Percentiles rank a stretch among this genome's conserved stretches.
Conservation (phyloP, 2,113 vertebrate species). For the Periophthalmus modestus region DNA sequence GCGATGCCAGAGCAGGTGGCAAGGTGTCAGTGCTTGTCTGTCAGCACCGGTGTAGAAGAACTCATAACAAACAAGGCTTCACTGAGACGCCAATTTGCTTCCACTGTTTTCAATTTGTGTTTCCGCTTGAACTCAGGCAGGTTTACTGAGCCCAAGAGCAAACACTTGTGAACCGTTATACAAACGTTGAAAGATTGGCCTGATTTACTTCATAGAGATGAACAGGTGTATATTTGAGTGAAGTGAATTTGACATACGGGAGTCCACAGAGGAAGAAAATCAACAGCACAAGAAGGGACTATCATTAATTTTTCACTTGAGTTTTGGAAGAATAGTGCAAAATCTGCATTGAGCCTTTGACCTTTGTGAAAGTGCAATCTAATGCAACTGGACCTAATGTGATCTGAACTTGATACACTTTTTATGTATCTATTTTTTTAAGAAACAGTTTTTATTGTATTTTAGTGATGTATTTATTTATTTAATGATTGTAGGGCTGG, state of each 20-base stretch:
- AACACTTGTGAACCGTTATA: constrained; percentile 22
- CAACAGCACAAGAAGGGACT: background rate
- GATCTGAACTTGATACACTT: too few relatives aligned
- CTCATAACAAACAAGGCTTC: constrained; percentile 44
- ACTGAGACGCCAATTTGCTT: constrained; percentile 53
- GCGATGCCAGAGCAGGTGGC: constrained; percentile 44
- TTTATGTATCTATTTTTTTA: too few relatives aligned
- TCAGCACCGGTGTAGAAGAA: constrained; percentile 36
- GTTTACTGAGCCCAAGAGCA: constrained; percentile 44
- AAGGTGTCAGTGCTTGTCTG: constrained; percentile 36
- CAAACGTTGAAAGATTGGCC: constrained; percentile 12
- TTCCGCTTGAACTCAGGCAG: constrained; percentile 31
- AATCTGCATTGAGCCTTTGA: background rate
- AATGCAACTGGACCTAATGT: background rate
- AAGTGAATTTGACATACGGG: background rate
- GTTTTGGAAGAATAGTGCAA: background rate
- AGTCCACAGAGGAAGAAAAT: background rate
- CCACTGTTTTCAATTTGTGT: constrained; percentile 51
- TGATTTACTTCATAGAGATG: background rate
- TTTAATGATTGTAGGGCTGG: background rate
- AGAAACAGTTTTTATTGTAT: too few relatives aligned
- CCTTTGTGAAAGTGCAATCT: background rate
- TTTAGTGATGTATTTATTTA: too few relatives aligned
- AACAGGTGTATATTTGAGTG: background rate
- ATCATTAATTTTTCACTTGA: background rate